Base-by-base conservation (phyloP, 2,797 vertebrate genomes). In the Siniperca undulata region DNA sequence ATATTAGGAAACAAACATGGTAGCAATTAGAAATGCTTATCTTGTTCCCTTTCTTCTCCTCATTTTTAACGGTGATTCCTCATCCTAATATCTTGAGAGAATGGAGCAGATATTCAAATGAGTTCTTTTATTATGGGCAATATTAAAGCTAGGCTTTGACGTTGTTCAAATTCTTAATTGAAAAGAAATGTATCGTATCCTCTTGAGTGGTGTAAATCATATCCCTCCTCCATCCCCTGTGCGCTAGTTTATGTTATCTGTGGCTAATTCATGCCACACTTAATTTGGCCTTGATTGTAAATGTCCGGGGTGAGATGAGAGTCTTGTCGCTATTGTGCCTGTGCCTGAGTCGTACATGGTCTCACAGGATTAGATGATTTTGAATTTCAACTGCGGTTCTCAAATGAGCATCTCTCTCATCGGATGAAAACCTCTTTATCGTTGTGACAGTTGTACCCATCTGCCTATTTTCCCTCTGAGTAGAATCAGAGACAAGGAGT, bases 231-330 rank as follows among this genome's bases (percentile, higher is more conserved):
- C 88, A 82, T 92, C 89, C 94, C 93, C 93, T 83, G 88, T 91
- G 94, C 85, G 82, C 88, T 83, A 90, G 92, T 93, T 94, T 95
- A 89, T 87, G 91, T 94, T 95, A 95, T 95, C 92, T 89, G 90
- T 86, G 86, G 89, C 93, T 96, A 95, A 96, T 96, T 95, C 95
- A 95, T 95, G 95, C 94, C 92, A 94, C 95, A 93, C 92, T 94
- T 95, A 93, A 96, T 96, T 95, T 94, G 90, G 92, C 93, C 90
- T 93, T 92, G 90, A 91, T 95, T 95, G 95, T 95, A 93, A 95
- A 94, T 91, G 94, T 95, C 93, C 94, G 38, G 91, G 90, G 91
- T 94, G 92, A 95, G 93, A 92, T 91, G 92, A 90, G 91, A 86
- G 90, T 77, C 91, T 92, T 91, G 93, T 94, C 86, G 55, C 85